Percentiles rank a stretch among this genome's conserved stretches.
phyloP scores from a whole-genome alignment of 2,113 vertebrate genomes.

The Reinhardtius hippoglossoides region DNA sequence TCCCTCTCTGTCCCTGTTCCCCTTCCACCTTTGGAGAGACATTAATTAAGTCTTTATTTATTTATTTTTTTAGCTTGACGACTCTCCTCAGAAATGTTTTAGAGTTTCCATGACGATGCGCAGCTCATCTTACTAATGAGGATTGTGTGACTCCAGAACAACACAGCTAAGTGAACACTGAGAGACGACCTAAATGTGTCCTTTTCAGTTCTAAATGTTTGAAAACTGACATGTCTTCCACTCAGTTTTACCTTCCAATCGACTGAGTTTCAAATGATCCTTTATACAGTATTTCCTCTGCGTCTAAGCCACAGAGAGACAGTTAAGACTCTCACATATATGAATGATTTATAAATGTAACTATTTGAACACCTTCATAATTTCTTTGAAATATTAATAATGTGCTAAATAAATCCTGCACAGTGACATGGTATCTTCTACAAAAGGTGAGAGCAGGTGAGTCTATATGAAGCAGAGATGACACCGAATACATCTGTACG shows the following conservation, averaged over 20 bases:
- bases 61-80: too few relatives aligned
- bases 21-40: too few relatives aligned
- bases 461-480: too few relatives aligned
- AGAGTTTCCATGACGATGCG: not conserved
- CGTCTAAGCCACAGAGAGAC: not conserved
- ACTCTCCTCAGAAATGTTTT: too few relatives aligned
- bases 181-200: not conserved
- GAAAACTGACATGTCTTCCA: not conserved
- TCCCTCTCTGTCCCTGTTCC: too few relatives aligned
- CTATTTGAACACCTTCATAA: not conserved
- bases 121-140: not conserved
- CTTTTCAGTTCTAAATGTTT: not conserved
- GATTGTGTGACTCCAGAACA: not conserved
- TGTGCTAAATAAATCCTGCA: too few relatives aligned
- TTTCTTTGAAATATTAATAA: too few relatives aligned
- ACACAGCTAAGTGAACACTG: too few relatives aligned
- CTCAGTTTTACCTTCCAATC: not conserved
- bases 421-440: too few relatives aligned
- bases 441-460: too few relatives aligned
- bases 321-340: not conserved
- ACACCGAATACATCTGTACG: too few relatives aligned
- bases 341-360: not conserved
- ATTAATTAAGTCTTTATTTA: not conserved
- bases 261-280: not conserved
- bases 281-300: not conserved